phyloP scores from a whole-genome alignment of 1,140 invertebrate species.

The Drosophila baimaii region DNA sequence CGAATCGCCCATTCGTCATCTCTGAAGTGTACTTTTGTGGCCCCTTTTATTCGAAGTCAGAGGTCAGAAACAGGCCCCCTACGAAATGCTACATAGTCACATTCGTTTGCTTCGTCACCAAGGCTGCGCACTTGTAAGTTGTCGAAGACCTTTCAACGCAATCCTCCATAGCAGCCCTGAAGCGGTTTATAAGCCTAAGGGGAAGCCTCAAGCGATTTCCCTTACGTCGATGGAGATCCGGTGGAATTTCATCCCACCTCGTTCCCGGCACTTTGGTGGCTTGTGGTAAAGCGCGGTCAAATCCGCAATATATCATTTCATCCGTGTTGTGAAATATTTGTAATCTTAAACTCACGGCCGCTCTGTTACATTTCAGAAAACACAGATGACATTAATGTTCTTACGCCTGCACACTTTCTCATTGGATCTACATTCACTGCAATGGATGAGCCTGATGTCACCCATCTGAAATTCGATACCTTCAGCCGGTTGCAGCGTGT shows the following conservation, averaged over 20 bases:
- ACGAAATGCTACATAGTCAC: too few species aligned
- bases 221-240: not conserved
- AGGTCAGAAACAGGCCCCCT: too few species aligned
- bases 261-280: not conserved
- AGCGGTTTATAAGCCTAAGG: too few species aligned
- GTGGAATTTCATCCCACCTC: constrained; percentile 7
- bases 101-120: constrained; percentile 1
- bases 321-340: constrained; percentile 11
- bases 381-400: constrained; percentile 2
- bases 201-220: too few species aligned
- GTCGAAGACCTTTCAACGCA: not conserved
- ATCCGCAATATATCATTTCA: not conserved
- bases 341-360: constrained; percentile 7
- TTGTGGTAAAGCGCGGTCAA: not conserved
- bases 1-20: not conserved
- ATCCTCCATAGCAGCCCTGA: too few species aligned
- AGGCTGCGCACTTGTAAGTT: constrained; percentile 8
- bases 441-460: not conserved
- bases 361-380: constrained; percentile 19
- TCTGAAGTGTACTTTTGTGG: too few species aligned
- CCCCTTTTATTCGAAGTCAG: too few species aligned
- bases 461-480: constrained; percentile 6
- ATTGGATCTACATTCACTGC: not conserved
- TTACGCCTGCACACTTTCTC: not conserved
- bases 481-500: constrained; percentile 18